These are phyloP conservation scores for Moxostoma hubbsi DNA, from an alignment of 2,797 vertebrate species.

Conservation along the genomic window DNA sequence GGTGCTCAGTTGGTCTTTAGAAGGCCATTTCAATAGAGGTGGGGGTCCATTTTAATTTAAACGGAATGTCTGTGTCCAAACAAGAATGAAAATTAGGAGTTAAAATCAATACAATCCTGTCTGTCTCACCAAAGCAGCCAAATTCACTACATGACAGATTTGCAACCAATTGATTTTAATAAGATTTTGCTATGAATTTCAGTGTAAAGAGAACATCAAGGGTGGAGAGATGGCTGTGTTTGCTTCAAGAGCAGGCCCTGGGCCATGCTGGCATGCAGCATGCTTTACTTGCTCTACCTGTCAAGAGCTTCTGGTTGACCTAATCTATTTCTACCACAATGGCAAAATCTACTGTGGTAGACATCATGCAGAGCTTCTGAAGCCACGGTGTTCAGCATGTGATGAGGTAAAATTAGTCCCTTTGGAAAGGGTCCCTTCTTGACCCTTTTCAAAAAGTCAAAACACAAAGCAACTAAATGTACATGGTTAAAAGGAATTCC, in stretches of 20 bases:
- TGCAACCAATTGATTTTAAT: constrained; percentile 8
- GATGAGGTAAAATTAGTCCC: constrained; percentile 67
- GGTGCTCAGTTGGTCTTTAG: constrained; percentile 55
- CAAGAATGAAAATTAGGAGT: constrained; percentile 4
- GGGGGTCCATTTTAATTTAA: constrained; percentile 41
- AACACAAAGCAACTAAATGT: not conserved
- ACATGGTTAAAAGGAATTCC: not conserved
- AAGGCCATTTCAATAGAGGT: constrained; percentile 54
- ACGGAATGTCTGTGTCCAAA: constrained; percentile 13
- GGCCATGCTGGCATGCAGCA: constrained; percentile 92
- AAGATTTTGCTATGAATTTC: constrained; percentile 20
- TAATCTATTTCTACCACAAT: constrained; percentile 97
- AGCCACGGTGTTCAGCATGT: constrained; percentile 96
- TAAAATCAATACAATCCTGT: not conserved
- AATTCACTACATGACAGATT: not conserved
- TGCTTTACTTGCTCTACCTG: constrained; percentile 93
- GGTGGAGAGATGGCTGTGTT: constrained; percentile 94
- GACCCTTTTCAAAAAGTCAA: not conserved
- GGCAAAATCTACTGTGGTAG: constrained; percentile 93
- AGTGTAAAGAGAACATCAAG: constrained; percentile 82
- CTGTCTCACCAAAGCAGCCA: constrained; percentile 7
- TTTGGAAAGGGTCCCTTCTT: no score
- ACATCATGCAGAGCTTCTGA: constrained; percentile 93
- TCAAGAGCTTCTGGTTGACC: constrained; percentile 92
- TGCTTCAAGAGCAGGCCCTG: constrained; percentile 90